Evolutionary conservation across 2,113 vertebrate genomes (phyloP), one percentile per base, ranked within the genome.

Genomic region (Castor canadensis): DNA sequence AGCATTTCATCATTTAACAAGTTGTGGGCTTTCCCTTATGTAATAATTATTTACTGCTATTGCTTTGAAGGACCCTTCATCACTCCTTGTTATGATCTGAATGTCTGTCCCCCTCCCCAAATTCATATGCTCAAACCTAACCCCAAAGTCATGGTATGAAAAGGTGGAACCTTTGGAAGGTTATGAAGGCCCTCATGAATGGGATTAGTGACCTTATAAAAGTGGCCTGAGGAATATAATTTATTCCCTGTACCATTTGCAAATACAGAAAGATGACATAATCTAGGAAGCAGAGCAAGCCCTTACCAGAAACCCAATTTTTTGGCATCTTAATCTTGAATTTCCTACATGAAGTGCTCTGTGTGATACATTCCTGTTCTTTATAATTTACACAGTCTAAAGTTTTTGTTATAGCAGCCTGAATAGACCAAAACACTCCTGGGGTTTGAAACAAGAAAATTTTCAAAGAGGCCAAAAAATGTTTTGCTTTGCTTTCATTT

Each of bases 1-100:
- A 88, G 73, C 16, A 92, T 72, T 58, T 87, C 30, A 45, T 30
- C 22, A 38, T 64, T 82, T 96, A 94, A 75, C 13, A 81, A 71
- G 4, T 85, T 28, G 54, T 38, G 40, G 0, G 1, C 6, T 87
- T 93, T 87, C 6, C 24, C 38, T 95, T 93, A 56, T 52, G 9
- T 66, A 60, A 66, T 72, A 1, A 60, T 58, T 76, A 30, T 52
- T 54, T 87, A 28, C 20, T 64, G 7, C 69, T 32, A 64, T 75
- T 64, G 73, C 64, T 87, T 43, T n/a, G 32, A 81, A 8, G n/a
- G n/a, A n/a, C n/a, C 84, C 35, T 86, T 86, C 60, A 77, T 77
- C 58, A 93, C 9, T n/a, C 28, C 15, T 72, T 54, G 56, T 30
- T 47, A 20, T 16, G 24, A 32, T 24, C 32, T 47, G 17, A 45